Conservation (phyloP, 2,888 invertebrate species). For the Acanthosepion pharaonis region DNA sequence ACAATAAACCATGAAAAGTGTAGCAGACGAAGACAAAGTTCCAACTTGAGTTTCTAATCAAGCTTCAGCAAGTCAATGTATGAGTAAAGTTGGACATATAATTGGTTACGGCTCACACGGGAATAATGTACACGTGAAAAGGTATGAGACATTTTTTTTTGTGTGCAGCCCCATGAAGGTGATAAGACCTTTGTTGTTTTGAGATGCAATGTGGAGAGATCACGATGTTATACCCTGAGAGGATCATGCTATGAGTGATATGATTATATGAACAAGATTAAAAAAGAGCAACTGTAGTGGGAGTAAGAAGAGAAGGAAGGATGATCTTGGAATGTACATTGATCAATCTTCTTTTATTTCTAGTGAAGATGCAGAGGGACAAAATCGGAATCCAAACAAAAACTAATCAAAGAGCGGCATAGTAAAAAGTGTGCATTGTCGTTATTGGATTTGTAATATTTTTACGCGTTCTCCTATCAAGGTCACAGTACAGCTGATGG, state of each 20-base stretch:
- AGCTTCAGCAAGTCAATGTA: background rate
- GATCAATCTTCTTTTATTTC: background rate
- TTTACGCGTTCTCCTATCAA: background rate
- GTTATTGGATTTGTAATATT: conserved; percentile 33
- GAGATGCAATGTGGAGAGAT: background rate
- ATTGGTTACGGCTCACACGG: background rate
- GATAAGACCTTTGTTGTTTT: conserved; percentile 5
- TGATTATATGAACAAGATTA: background rate
- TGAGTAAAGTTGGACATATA: background rate
- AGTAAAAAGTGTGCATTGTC: background rate
- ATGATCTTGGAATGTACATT: background rate
- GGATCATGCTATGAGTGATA: conserved; percentile 18
- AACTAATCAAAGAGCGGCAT: background rate
- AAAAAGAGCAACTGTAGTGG: background rate
- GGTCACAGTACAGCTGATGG: background rate
- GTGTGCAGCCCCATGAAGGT: background rate
- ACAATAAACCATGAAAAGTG: background rate
- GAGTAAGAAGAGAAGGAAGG: background rate
- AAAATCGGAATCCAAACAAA: background rate
- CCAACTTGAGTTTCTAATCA: background rate
- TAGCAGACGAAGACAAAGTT: background rate
- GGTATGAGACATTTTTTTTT: background rate
- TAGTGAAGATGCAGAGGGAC: background rate
- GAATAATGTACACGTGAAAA: background rate
- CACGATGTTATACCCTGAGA: background rate